Base-by-base conservation (phyloP, 2,888 invertebrate species). In the Acronicta leporina region DNA sequence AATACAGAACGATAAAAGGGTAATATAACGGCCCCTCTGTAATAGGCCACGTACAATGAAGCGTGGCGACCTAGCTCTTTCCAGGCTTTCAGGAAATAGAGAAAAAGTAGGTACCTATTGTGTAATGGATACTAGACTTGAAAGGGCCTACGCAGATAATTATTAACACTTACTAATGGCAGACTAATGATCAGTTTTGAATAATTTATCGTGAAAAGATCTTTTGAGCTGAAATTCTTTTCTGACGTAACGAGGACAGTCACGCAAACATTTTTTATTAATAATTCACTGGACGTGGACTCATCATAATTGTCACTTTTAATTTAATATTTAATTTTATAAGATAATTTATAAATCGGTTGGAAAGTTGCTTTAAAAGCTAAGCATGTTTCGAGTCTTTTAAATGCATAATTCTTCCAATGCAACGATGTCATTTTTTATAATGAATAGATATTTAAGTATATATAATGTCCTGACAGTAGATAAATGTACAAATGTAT, bases 111-210 rank as follows among this genome's bases (percentile, higher is more conserved):
- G n/a, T n/a, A n/a, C n/a, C n/a, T n/a, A 16, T 35, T 42, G 60
- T 35, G 45, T 50, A 44, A 33, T 33, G 41, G 60, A 66, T 59
- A 44, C 60, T 60, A 49, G 50, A 66, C 48, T 63, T 60, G 8
- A 49, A 69, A 73, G 67, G 65, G 66, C 64, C 74, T 77, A 70
- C 49, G 49, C 69, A 68, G 46, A 41, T 57, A 54, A 65, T 49
- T 27, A 59, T 46, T 25, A 59, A 52, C 57, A 57, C 54, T 59
- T 61, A 63, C 52, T 53, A 59, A 59, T 47, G 45, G 42, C 33
- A 10, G 62, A 58, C 33, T 56, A 62, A 46, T 42, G 56, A 38
- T 41, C 47, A 59, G 48, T 52, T 52, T n/a, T 66, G 41, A 62
- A 45, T 55, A 35, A 57, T 52, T 43, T 47, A 33, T 35, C 27